These are phyloP conservation scores for Nasonia oneida DNA, from an alignment of 2,888 invertebrate genomes.

Conservation along the genomic window DNA sequence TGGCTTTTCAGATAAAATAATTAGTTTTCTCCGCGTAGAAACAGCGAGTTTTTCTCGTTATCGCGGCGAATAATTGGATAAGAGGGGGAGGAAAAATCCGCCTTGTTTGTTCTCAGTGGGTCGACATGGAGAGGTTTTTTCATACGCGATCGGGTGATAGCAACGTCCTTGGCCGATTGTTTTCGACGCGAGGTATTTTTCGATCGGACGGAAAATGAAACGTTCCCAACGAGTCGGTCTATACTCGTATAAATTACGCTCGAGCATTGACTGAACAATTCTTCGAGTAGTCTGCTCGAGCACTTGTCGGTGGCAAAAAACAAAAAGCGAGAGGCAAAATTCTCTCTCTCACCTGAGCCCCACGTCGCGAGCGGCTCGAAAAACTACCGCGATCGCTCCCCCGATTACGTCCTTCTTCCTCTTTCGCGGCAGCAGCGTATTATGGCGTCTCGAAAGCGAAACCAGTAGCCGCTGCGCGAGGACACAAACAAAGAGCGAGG, in stretches of 20 bases:
- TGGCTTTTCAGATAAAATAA: slow-evolving; percentile 39
- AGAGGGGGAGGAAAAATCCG: not conserved
- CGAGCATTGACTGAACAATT: no score
- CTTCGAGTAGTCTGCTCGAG: no score
- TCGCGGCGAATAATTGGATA: slow-evolving; percentile 25
- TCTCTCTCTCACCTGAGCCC: slow-evolving; percentile 3
- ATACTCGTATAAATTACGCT: no score
- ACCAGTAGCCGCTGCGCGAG: slow-evolving; percentile 48
- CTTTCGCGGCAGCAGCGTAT: not conserved
- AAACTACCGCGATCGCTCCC: slow-evolving; percentile 23
- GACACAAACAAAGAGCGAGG: slow-evolving; percentile 47
- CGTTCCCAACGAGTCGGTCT: not conserved
- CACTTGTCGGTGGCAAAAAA: not conserved
- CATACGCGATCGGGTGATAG: not conserved
- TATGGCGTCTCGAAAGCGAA: slow-evolving; percentile 32
- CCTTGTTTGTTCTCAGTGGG: not conserved
- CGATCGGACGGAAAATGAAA: not conserved
- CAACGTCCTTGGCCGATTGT: not conserved
- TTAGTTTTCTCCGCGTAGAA: slow-evolving; percentile 31
- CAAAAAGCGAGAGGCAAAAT: not conserved
- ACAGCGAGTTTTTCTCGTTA: slow-evolving; percentile 26
- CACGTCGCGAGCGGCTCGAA: not conserved
- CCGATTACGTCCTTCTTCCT: not conserved
- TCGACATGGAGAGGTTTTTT: not conserved
- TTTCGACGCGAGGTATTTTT: not conserved